These are phyloP conservation scores for Cheilosia soror DNA, from an alignment of 2,888 invertebrate species.

Conservation along the genomic window DNA sequence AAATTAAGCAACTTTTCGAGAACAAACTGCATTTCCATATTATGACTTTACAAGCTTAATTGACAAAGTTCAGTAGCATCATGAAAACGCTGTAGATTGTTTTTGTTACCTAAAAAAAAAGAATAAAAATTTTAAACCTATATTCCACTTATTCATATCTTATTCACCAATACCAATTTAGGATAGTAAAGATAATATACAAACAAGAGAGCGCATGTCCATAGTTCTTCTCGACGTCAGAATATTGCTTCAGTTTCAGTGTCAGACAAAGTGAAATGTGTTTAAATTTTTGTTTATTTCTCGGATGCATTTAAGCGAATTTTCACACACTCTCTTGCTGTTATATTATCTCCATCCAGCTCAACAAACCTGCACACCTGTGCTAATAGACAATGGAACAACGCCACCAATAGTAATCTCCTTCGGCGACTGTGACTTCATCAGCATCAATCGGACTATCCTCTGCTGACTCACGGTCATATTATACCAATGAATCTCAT, in stretches of 20 bases:
- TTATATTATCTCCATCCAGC: not conserved
- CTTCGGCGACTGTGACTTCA: conserved; percentile 66
- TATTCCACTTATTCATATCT: too few relatives aligned
- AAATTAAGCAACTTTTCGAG: too few relatives aligned
- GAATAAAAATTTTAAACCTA: not conserved
- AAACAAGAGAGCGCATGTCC: not conserved
- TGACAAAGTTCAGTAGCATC: conserved; percentile 76
- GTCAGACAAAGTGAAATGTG: too few relatives aligned
- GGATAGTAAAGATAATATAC: conserved; percentile 6
- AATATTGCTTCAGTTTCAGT: too few relatives aligned
- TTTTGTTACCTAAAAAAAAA: conserved; percentile 78
- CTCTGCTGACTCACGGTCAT: conserved; percentile 71
- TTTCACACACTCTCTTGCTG: not conserved
- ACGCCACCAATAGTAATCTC: conserved; percentile 70
- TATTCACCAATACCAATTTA: too few relatives aligned
- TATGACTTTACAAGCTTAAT: not conserved
- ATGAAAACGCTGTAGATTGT: conserved; percentile 79
- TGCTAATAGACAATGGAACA: conserved; percentile 74
- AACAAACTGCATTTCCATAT: not conserved
- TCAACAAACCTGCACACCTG: conserved; percentile 74
- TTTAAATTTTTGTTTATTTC: too few relatives aligned
- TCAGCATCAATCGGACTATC: conserved; percentile 73
- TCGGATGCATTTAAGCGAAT: not conserved
- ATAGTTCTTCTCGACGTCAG: too few relatives aligned
- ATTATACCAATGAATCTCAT: conserved; percentile 76